Conservation (phyloP, 1,140 invertebrate genomes). For the Drosophila oshimai region DNA sequence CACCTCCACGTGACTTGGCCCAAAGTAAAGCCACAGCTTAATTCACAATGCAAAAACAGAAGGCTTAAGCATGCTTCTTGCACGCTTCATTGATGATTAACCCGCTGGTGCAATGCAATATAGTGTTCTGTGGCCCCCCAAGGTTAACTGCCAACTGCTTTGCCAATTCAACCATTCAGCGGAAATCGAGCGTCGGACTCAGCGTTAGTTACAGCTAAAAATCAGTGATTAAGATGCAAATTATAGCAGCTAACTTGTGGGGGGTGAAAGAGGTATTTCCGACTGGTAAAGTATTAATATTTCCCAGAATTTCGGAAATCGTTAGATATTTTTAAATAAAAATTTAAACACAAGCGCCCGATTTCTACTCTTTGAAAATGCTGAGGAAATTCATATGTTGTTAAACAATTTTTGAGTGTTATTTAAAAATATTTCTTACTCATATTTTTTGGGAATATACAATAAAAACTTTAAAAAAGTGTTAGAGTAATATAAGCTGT, state of each 20-base stretch:
- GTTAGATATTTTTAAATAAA: neutral
- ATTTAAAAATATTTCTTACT: too few relatives aligned
- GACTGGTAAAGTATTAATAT: neutral
- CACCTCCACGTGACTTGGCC: constrained; percentile 47
- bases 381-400: too few relatives aligned
- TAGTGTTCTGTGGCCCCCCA: constrained; percentile 30
- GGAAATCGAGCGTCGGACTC: constrained; percentile 43
- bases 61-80: constrained; percentile 37
- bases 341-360: too few relatives aligned
- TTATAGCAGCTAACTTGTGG: neutral
- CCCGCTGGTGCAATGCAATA: constrained; percentile 36
- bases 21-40: too few relatives aligned
- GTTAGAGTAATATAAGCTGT: too few relatives aligned
- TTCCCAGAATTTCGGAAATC: neutral
- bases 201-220: constrained; percentile 50
- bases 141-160: constrained; percentile 68
- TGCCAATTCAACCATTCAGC: constrained; percentile 20
- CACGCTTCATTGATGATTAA: constrained; percentile 75
- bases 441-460: too few relatives aligned
- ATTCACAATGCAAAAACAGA: constrained; percentile 25
- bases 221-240: constrained; percentile 56
- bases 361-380: too few relatives aligned
- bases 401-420: too few relatives aligned
- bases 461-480: too few relatives aligned
- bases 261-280: neutral